A percentile compares a stretch with the other conserved stretches of the same genome.
These are phyloP conservation scores for Turritopsis dohrnii DNA, from an alignment of 30 jellyfish, hydroid and myxozoan species.

Conservation along the genomic window DNA sequence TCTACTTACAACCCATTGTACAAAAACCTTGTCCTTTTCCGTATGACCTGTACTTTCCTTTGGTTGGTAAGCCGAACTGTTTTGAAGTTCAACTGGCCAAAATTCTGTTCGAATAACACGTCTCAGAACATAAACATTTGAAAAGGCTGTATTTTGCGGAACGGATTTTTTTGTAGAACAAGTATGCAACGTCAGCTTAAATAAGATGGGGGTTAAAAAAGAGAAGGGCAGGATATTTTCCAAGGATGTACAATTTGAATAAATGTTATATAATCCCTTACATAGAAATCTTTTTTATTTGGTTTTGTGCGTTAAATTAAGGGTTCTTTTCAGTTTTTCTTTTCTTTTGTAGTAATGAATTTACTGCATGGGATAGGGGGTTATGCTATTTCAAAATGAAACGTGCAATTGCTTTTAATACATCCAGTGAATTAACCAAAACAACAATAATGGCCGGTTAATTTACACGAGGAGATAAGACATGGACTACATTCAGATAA, in stretches of 20 bases:
- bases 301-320: background rate
- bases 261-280: background rate
- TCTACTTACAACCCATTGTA: constrained; percentile 16
- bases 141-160: constrained; percentile 10
- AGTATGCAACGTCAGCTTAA: background rate
- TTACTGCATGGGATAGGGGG: no score
- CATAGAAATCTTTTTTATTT: background rate
- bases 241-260: background rate
- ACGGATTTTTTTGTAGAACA: background rate
- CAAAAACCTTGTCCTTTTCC: constrained; percentile 11
- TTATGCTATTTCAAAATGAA: background rate
- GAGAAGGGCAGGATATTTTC: background rate
- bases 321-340: background rate
- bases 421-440: constrained; percentile 19
- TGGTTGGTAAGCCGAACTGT: background rate
- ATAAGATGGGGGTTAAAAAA: background rate
- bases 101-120: background rate
- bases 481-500: background rate
- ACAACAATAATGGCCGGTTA: constrained; percentile 12
- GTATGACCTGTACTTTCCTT: background rate
- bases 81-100: background rate
- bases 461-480: constrained; percentile 1
- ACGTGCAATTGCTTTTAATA: background rate
- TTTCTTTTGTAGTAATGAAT: no score
- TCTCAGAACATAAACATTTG: constrained; percentile 16